These are phyloP conservation scores for Tamias sibiricus DNA, from an alignment of 2,113 vertebrate genomes.

Conservation along the genomic window DNA sequence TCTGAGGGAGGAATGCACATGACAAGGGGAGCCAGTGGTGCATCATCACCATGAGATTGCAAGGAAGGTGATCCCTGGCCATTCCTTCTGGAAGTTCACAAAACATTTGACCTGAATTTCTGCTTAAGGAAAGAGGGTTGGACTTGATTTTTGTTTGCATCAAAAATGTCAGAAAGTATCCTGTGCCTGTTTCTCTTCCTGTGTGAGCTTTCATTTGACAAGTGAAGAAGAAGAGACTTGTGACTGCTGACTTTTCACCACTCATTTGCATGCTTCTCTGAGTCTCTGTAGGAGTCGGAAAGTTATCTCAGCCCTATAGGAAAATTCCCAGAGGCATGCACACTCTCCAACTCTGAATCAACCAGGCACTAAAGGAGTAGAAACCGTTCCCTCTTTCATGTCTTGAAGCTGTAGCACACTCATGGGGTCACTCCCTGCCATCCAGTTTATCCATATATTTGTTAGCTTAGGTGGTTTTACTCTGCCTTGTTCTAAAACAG, in stretches of 20 bases:
- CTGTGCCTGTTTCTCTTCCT: neutral
- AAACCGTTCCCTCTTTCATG: rapidly evolving
- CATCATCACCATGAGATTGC: rapidly evolving
- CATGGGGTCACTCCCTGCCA: neutral
- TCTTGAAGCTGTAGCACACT: neutral
- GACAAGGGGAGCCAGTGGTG: neutral
- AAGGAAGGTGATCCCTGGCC: neutral
- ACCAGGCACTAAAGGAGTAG: rapidly evolving
- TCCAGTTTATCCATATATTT: neutral
- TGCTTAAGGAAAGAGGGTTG: neutral
- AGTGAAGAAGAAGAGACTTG: neutral
- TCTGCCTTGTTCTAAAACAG: neutral
- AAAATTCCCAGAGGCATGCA: neutral
- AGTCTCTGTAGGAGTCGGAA: neutral
- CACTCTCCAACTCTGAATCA: neutral
- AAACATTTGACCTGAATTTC: neutral
- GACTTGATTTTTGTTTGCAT: neutral
- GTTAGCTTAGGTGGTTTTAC: neutral
- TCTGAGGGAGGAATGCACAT: neutral
- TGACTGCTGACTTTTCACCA: neutral
- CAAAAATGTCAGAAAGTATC: neutral
- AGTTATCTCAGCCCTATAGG: neutral
- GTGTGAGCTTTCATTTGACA: slow-evolving; percentile 7
- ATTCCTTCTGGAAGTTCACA: neutral
- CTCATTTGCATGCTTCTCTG: neutral